Percentiles rank a stretch among this genome's conserved stretches.
Conservation (phyloP, 2,113 vertebrate species). For the Festucalex cinctus region DNA sequence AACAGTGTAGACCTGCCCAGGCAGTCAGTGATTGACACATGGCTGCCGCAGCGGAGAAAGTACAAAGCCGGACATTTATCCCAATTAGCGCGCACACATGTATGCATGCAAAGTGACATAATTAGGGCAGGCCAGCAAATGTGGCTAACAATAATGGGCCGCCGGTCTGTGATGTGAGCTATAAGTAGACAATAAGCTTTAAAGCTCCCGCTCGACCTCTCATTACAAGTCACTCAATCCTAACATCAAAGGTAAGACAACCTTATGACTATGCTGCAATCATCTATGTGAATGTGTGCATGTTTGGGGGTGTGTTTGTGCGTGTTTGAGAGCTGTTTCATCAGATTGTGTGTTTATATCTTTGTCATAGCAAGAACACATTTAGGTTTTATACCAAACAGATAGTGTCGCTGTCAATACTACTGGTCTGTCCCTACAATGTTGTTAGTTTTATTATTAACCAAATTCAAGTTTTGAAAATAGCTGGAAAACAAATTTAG, state of each 20-base stretch:
- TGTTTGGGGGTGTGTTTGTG: slow-evolving; percentile 15
- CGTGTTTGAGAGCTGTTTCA: slow-evolving; percentile 25
- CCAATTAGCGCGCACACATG: slow-evolving; percentile 50
- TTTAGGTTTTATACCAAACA: too few relatives aligned
- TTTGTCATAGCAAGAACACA: slow-evolving; percentile 20
- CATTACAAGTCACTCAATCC: slow-evolving; percentile 48
- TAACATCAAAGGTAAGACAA: slow-evolving; percentile 52
- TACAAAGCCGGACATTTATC: slow-evolving; percentile 59
- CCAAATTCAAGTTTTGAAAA: slow-evolving; percentile 6
- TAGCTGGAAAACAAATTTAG: slow-evolving; percentile 15
- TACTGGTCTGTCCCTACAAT: slow-evolving; percentile 2
- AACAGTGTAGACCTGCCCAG: slow-evolving; percentile 51
- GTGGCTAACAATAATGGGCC: slow-evolving; percentile 40
- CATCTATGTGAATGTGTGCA: slow-evolving; percentile 11
- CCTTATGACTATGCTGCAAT: slow-evolving; percentile 27
- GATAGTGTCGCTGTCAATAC: slow-evolving; percentile 3
- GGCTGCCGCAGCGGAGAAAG: slow-evolving; percentile 38
- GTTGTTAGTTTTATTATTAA: too few relatives aligned
- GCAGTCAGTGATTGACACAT: slow-evolving; percentile 56
- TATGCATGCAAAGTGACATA: slow-evolving; percentile 44
- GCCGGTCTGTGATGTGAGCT: slow-evolving; percentile 34
- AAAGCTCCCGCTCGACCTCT: slow-evolving; percentile 53
- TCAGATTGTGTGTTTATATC: slow-evolving; percentile 15
- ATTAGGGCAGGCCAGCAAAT: slow-evolving; percentile 47
- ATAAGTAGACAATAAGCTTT: slow-evolving; percentile 62